A percentile compares a stretch with the other conserved stretches of the same genome.
Conservation (phyloP, 2,113 vertebrate species). For the Typhlomys cinereus region DNA sequence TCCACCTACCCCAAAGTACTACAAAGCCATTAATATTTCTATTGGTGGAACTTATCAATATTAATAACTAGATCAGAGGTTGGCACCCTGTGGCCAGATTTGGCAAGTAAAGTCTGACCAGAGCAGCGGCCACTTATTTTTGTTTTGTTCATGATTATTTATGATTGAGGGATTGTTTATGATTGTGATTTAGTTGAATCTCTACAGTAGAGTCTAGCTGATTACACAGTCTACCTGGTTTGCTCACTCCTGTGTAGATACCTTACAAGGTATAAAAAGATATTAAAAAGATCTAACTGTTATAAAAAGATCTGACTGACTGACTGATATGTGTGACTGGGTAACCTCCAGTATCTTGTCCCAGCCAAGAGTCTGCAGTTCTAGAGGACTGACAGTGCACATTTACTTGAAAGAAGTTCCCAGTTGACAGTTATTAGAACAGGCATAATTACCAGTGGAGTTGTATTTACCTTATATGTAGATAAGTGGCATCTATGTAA, state of each 20-base stretch:
- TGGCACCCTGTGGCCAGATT: neutral
- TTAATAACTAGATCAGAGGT: neutral
- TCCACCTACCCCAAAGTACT: neutral
- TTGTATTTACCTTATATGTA: constrained; percentile 19
- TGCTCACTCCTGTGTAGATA: neutral
- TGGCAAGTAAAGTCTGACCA: constrained; percentile 3
- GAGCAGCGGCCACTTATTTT: neutral
- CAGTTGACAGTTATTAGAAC: constrained; percentile 10
- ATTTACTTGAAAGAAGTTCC: constrained; percentile 18
- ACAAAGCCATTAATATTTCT: neutral
- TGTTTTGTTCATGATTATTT: neutral
- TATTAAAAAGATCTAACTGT: neutral
- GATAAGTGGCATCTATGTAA: constrained; percentile 15
- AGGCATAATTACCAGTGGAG: neutral
- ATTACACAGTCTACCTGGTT: neutral
- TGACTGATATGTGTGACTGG: neutral
- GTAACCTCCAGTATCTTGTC: neutral
- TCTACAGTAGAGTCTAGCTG: neutral
- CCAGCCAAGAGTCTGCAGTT: neutral
- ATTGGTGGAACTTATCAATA: neutral
- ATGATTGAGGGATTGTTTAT: no score
- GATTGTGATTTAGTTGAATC: neutral
- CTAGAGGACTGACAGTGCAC: neutral
- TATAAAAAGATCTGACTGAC: neutral
- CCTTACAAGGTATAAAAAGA: neutral